These are phyloP conservation scores for Orchesellides sinensis DNA, from an alignment of 2,888 invertebrate species.

Conservation along the genomic window DNA sequence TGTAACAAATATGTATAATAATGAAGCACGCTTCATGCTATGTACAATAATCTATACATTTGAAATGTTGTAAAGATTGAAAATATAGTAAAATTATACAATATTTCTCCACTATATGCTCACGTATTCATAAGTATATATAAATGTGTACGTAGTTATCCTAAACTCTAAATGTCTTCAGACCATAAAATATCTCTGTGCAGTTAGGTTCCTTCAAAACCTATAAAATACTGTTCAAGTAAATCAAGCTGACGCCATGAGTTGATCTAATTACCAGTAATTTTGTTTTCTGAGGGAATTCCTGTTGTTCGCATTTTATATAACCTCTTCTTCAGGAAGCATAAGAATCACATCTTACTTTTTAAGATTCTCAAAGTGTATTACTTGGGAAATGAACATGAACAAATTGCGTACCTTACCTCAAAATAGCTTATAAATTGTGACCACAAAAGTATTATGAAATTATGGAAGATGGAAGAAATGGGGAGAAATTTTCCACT, in stretches of 20 bases:
- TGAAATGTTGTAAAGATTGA: neutral
- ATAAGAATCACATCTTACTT: too few relatives aligned
- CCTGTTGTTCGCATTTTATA: neutral
- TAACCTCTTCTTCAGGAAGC: too few relatives aligned
- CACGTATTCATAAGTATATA: neutral
- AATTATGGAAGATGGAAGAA: conserved; percentile 36
- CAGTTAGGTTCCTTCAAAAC: conserved; percentile 1
- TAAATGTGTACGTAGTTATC: neutral
- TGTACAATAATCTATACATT: neutral
- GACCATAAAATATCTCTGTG: conserved; percentile 5
- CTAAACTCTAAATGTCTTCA: neutral
- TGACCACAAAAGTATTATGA: conserved; percentile 39
- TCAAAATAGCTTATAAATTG: neutral
- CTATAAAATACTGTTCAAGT: conserved; percentile 40
- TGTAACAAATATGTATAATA: neutral
- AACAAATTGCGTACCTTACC: neutral
- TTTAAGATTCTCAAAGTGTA: too few relatives aligned
- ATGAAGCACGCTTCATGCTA: too few relatives aligned
- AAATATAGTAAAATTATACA: neutral
- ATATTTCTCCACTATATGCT: neutral
- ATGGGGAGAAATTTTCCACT: conserved; percentile 30
- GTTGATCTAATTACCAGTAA: conserved; percentile 66
- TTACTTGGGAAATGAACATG: too few relatives aligned
- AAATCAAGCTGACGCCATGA: conserved; percentile 68
- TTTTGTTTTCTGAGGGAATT: conserved; percentile 27